Evolutionary conservation across 2,797 vertebrate genomes (phyloP), one percentile per base, ranked within the genome.

Genomic region (Enteromius viviparus): DNA sequence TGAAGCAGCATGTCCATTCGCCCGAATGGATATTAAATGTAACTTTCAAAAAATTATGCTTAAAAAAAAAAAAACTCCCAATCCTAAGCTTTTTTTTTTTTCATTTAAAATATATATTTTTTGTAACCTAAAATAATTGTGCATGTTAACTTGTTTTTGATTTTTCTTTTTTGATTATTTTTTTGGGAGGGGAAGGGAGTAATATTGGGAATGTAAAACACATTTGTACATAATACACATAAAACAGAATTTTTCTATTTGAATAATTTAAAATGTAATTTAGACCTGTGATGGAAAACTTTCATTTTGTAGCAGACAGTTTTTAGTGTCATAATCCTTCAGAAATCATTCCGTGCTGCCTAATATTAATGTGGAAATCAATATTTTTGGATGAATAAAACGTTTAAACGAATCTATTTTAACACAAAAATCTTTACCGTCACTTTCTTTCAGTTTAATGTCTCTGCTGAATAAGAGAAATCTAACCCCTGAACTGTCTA

Each of bases 1-100:
- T 77, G n/a, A 77, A 60, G 17, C 75, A 77, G 45, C 40, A 62
- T 77, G 17, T 10, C 1, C 37, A 26, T 29, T 77, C 40, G 40
- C 3, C 51, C 12, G 1, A 40, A 26, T 58, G 1, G 3, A 40
- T 40, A 58, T 58, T 40, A 58, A 76, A 58, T 58, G 34, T 37
- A 58, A 17, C 53, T 58, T 58, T 23, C 3, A 58, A 58, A 17
- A 40, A 74, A n/a, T 34, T 6, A 72, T 14, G 34, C 34, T 19
- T 29, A 8, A 17, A 29, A 26, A 29, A 26, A 5, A 23, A 26
- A 26, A 26, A 26, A 26, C 0, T 26, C 12, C 23, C n/a, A 62
- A 62, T 2, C 58, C 23, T 5, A 29, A 15, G 14, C 11, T 15
- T 29, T 62, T 40, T 37, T 37, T 7, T 1, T 3, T 26, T 12